These are phyloP conservation scores for Schizaphis graminum DNA, from an alignment of 2,888 invertebrate genomes.

Conservation along the genomic window DNA sequence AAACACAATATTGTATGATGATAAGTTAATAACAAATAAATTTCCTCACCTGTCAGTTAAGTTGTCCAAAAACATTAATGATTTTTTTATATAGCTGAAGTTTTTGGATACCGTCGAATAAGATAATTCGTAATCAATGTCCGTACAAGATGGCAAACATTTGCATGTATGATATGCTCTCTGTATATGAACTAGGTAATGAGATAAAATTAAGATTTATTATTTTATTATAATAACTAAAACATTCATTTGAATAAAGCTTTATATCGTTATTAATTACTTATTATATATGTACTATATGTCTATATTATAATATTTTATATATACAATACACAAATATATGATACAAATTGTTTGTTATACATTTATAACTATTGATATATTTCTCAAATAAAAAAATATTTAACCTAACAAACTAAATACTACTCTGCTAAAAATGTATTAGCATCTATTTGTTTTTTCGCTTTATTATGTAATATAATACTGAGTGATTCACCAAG, in stretches of 20 bases:
- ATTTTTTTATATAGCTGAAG: constrained; percentile 6
- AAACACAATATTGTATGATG: neutral
- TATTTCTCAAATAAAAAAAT: neutral
- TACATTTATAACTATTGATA: neutral
- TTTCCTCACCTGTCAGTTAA: constrained; percentile 14
- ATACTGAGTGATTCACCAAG: no score
- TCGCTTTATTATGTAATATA: no score
- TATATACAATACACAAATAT: neutral
- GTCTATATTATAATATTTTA: neutral
- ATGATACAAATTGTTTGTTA: neutral
- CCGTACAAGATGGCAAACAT: constrained; percentile 56
- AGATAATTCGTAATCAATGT: constrained; percentile 16
- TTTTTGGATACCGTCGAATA: constrained; percentile 32
- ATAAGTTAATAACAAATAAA: neutral
- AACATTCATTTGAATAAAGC: neutral
- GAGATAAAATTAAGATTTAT: neutral
- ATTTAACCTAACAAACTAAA: neutral
- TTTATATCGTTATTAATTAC: neutral
- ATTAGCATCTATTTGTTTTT: neutral
- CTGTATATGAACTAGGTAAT: constrained; percentile 21
- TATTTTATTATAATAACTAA: neutral
- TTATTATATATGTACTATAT: no score
- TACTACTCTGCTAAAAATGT: neutral
- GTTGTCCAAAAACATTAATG: constrained; percentile 2
- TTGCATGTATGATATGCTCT: constrained; percentile 35